Evolutionary conservation across 2,797 vertebrate species (phyloP).

Genomic region (Tragopan temminckii): DNA sequence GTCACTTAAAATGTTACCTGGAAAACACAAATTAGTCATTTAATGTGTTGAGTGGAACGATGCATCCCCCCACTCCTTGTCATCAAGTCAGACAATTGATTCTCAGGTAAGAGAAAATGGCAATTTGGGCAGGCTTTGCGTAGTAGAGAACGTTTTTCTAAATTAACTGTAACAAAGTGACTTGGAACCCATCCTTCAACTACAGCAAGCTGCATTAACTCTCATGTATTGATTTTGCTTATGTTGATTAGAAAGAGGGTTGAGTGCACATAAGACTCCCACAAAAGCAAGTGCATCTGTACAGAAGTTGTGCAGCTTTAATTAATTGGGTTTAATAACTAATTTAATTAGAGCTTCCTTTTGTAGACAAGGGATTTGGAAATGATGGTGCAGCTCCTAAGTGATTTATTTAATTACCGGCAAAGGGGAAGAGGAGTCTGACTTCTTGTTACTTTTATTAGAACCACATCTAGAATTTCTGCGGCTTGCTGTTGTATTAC

Average conservation of each 20-base stretch:
- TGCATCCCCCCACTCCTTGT: accelerated
- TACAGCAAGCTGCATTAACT: neutral
- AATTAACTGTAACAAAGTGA: slow-evolving; percentile 29
- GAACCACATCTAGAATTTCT: neutral
- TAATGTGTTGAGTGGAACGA: neutral
- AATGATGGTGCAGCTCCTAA: neutral
- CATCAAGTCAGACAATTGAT: neutral
- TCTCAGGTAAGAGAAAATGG: slow-evolving; percentile 3
- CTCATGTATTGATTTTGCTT: slow-evolving; percentile 41
- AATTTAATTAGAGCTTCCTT: slow-evolving; percentile 33
- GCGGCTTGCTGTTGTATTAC: neutral
- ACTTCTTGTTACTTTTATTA: neutral
- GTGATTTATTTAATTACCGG: neutral
- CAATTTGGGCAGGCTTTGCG: neutral
- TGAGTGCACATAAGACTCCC: neutral
- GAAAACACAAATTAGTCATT: neutral
- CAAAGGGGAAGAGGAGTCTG: neutral
- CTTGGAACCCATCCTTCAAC: slow-evolving; percentile 13
- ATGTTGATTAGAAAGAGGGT: slow-evolving; percentile 21
- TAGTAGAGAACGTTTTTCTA: neutral
- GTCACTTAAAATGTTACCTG: slow-evolving; percentile 3
- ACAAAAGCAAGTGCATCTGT: neutral
- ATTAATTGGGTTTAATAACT: slow-evolving; percentile 49
- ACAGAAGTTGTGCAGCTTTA: slow-evolving; percentile 1
- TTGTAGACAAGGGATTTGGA: slow-evolving; percentile 13